Percentiles rank a stretch among this genome's conserved stretches.
Evolutionary conservation across 2,797 vertebrate species (phyloP).

Genomic region (Pipistrellus pygmaeus): DNA sequence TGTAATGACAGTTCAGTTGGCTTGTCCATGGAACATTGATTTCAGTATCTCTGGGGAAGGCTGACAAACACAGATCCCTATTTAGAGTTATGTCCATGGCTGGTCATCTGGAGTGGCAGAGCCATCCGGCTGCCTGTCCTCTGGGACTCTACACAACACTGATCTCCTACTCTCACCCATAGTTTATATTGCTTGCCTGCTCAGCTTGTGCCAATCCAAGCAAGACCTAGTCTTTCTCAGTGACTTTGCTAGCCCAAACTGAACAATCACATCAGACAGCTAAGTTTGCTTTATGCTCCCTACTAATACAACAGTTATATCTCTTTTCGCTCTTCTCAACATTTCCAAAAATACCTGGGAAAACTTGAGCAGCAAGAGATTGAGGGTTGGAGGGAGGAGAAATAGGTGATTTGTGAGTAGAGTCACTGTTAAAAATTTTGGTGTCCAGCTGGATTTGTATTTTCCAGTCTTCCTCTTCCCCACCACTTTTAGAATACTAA

Average conservation of each 20-base stretch:
- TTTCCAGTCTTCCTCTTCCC: neutral
- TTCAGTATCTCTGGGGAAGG: slow-evolving; percentile 71
- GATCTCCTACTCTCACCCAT: slow-evolving; percentile 44
- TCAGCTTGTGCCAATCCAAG: slow-evolving; percentile 73
- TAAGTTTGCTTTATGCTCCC: neutral
- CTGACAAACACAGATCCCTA: slow-evolving; percentile 58
- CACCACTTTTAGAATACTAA: neutral
- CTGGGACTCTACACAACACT: slow-evolving; percentile 64
- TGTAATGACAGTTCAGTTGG: slow-evolving; percentile 72
- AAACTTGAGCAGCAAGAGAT: neutral
- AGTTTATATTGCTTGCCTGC: slow-evolving; percentile 70
- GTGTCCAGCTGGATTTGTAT: neutral
- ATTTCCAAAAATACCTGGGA: neutral
- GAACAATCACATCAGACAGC: neutral
- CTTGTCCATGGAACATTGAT: slow-evolving; percentile 76
- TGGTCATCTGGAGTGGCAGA: slow-evolving; percentile 75
- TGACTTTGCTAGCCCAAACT: slow-evolving; percentile 72
- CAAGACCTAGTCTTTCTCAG: slow-evolving; percentile 68
- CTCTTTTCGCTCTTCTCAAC: neutral
- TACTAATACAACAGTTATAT: neutral
- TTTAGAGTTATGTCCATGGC: slow-evolving; percentile 73
- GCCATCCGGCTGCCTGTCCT: slow-evolving; percentile 70
- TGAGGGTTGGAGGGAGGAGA: neutral
- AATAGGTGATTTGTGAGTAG: neutral
- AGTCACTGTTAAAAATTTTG: neutral